phyloP scores from a whole-genome alignment of 2,113 vertebrate genomes.

The Ceratotherium simum region DNA sequence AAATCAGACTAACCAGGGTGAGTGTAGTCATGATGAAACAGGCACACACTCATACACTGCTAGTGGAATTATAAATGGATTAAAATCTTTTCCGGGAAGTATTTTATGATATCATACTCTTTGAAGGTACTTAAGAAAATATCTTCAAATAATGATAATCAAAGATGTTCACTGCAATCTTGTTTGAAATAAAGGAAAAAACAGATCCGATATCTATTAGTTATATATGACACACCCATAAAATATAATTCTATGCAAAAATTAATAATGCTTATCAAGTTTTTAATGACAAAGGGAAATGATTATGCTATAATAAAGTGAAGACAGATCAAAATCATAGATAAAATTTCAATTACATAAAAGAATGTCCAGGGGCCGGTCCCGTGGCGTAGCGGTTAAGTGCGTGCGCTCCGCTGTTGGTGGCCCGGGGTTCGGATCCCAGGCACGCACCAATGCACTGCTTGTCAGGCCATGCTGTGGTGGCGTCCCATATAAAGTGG shows the following conservation, averaged over 20 bases:
- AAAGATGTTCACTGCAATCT: neutral
- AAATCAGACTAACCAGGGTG: neutral
- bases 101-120: neutral
- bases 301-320: neutral
- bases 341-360: neutral
- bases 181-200: neutral
- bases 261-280: neutral
- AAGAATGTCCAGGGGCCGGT: neutral
- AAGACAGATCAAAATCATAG: neutral
- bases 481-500: no score
- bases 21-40: neutral
- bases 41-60: neutral
- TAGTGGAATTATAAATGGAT: neutral
- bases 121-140: neutral
- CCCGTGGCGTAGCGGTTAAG: no score
- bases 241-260: neutral
- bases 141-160: neutral
- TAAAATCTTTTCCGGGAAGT: neutral
- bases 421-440: no score
- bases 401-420: no score
- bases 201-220: neutral
- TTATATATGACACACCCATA: neutral
- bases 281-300: slow-evolving; percentile 12
- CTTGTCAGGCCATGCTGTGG: no score
- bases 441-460: no score